These are phyloP conservation scores for Sitta europaea DNA, from an alignment of 2,113 vertebrate genomes.

Conservation along the genomic window DNA sequence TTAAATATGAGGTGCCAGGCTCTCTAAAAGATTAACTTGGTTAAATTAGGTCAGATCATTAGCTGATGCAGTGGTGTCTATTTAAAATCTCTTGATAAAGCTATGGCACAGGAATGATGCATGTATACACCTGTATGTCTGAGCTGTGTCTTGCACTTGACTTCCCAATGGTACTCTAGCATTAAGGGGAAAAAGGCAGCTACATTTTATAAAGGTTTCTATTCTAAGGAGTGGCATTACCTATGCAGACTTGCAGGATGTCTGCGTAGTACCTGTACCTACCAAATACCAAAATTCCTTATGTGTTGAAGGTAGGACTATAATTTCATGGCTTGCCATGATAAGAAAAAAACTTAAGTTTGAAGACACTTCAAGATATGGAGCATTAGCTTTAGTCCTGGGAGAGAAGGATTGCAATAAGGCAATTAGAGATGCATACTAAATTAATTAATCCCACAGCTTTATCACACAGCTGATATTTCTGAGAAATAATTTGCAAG, in stretches of 20 bases:
- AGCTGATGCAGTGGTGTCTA: background rate
- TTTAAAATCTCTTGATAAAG: background rate
- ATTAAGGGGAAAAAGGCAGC: background rate
- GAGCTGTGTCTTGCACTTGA: background rate
- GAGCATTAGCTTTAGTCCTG: background rate
- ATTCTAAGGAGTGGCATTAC: background rate
- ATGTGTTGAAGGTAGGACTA: background rate
- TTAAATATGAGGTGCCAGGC: background rate
- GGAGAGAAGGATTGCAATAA: background rate
- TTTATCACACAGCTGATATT: background rate
- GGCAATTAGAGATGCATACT: background rate
- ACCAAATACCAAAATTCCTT: background rate
- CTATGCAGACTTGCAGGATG: background rate
- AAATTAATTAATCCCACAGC: conserved; percentile 57
- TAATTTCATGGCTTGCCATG: background rate
- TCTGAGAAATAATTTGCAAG: background rate
- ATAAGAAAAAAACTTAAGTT: background rate
- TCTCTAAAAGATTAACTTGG: background rate
- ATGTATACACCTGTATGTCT: background rate
- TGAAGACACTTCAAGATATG: background rate
- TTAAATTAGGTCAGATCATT: background rate
- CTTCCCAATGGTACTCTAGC: background rate
- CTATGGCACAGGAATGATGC: background rate
- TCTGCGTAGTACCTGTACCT: background rate
- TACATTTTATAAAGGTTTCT: background rate